Conservation (phyloP, 1,140 invertebrate genomes). For the Leptinotarsa undecemlineata region DNA sequence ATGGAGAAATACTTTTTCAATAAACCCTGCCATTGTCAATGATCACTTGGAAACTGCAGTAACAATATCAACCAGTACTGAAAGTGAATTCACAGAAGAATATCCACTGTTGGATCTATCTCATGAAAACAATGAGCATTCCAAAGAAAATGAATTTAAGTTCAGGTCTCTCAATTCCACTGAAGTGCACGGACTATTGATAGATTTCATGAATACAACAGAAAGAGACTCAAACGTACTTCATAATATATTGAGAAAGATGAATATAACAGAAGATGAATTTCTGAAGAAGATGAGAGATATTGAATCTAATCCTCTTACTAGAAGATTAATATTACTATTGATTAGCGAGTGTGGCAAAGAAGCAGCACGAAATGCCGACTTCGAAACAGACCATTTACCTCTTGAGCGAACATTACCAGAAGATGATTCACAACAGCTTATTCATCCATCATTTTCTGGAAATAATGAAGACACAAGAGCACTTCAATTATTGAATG, state of each 20-base stretch:
- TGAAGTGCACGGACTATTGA: constrained; percentile 51
- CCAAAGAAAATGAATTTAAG: constrained; percentile 46
- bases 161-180: constrained; percentile 48
- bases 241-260: constrained; percentile 69
- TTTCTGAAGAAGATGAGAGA: constrained; percentile 78
- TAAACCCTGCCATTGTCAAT: constrained; percentile 73
- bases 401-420: constrained; percentile 12
- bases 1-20: constrained; percentile 68
- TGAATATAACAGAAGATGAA: constrained; percentile 74
- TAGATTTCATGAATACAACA: constrained; percentile 52
- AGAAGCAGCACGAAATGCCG: constrained; percentile 65
- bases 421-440: background rate
- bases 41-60: constrained; percentile 60
- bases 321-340: constrained; percentile 72
- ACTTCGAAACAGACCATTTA: constrained; percentile 61
- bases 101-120: constrained; percentile 18
- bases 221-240: constrained; percentile 43
- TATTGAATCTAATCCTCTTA: constrained; percentile 74
- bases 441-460: constrained; percentile 23
- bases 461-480: constrained; percentile 68
- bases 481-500: constrained; percentile 78
- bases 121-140: background rate
- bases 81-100: constrained; percentile 26
- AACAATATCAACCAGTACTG: constrained; percentile 9
- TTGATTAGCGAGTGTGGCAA: constrained; percentile 77